phyloP scores from a whole-genome alignment of 1,140 invertebrate species.

The Apis cerana region DNA sequence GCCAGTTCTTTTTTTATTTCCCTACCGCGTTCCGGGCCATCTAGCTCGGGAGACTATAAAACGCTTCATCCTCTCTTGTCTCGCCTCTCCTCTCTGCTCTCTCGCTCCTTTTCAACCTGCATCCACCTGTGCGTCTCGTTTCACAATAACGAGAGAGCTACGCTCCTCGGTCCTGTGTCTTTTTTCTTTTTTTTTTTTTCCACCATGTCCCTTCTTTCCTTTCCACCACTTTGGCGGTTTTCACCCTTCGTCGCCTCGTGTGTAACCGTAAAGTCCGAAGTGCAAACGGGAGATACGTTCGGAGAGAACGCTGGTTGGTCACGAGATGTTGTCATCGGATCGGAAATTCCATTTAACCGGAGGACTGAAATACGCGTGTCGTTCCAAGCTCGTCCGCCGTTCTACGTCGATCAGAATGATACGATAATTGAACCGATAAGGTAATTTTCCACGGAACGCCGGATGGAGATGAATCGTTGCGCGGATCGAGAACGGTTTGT shows the following conservation, averaged over 20 bases:
- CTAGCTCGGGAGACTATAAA: conserved; percentile 73
- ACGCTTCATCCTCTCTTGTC: conserved; percentile 57
- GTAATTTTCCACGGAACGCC: background rate
- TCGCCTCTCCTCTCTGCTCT: background rate
- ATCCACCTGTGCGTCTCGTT: conserved; percentile 68
- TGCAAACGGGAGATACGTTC: conserved; percentile 73
- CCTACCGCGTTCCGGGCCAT: conserved; percentile 71
- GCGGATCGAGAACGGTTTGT: background rate
- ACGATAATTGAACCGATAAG: background rate
- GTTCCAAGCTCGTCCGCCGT: background rate
- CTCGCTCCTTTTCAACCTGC: conserved; percentile 20
- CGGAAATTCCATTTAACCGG: conserved; percentile 69
- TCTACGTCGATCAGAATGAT: background rate
- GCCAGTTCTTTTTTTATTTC: conserved; percentile 70
- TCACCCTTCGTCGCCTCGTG: conserved; percentile 66
- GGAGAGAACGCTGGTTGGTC: conserved; percentile 63
- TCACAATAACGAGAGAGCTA: conserved; percentile 66
- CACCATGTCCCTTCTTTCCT: background rate
- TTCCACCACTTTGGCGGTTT: conserved; percentile 25
- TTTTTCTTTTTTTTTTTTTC: background rate
- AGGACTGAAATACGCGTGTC: background rate
- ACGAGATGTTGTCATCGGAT: conserved; percentile 42
- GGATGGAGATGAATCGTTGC: background rate
- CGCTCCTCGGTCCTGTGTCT: conserved; percentile 6
- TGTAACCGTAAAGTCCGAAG: conserved; percentile 73